Evolutionary conservation across 2,797 vertebrate species (phyloP).

Genomic region (Labeo calbasu): DNA sequence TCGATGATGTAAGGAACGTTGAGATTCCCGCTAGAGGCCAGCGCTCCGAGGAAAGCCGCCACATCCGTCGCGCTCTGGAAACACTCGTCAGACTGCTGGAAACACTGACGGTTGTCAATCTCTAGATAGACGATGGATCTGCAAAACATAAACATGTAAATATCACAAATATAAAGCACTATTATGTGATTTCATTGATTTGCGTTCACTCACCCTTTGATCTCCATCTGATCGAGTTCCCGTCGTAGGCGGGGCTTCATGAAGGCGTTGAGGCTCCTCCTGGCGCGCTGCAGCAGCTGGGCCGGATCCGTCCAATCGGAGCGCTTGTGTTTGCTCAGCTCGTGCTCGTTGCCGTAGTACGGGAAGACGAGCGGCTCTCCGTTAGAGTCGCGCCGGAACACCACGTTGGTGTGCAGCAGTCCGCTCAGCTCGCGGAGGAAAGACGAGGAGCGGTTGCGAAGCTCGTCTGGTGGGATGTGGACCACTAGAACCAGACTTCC

Average conservation of each 20-base stretch:
- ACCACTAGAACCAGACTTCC: conserved; percentile 93
- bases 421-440: conserved; percentile 95
- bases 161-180: not conserved
- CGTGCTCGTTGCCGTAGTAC: conserved; percentile 90
- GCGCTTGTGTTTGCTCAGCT: conserved; percentile 91
- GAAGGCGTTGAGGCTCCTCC: conserved; percentile 55
- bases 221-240: conserved; percentile 90
- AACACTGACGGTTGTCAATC: conserved; percentile 96
- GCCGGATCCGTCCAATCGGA: conserved; percentile 80
- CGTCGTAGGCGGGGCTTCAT: conserved; percentile 63
- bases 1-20: conserved; percentile 96
- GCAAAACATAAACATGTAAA: conserved; percentile 43
- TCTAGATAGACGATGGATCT: conserved; percentile 95
- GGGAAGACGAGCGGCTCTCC: conserved; percentile 91
- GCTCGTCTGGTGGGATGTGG: conserved; percentile 86
- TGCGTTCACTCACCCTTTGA: conserved; percentile 83
- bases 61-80: conserved; percentile 93
- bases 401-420: conserved; percentile 92
- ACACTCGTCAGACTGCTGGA: conserved; percentile 91
- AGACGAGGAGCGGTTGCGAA: conserved; percentile 88
- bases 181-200: not conserved
- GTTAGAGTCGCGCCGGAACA: conserved; percentile 85
- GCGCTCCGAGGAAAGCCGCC: conserved; percentile 92
- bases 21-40: conserved; percentile 92
- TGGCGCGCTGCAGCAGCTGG: conserved; percentile 46